phyloP scores from a whole-genome alignment of 2,113 vertebrate genomes.

The Oreochromis tanganicae region DNA sequence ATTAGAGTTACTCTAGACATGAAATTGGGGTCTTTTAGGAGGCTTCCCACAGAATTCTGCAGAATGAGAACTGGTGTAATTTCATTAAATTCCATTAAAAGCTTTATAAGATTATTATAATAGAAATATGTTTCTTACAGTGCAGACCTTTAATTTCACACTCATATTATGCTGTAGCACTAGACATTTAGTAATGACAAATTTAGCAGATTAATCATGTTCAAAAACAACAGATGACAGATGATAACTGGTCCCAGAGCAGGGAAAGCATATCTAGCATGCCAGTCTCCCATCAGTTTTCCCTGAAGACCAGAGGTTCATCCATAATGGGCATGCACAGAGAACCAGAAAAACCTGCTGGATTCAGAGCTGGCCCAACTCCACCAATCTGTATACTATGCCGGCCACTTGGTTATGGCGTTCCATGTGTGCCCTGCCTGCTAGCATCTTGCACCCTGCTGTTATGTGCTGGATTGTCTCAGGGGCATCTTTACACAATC shows the following conservation, averaged over 20 bases:
- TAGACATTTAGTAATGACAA: not conserved
- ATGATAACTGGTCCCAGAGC: not conserved
- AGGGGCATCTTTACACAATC: fast-evolving
- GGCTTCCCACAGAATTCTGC: not conserved
- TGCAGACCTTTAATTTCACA: not conserved
- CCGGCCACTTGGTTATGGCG: not conserved
- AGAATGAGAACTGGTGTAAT: not conserved
- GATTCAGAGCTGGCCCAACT: not conserved
- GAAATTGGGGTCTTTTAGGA: not conserved
- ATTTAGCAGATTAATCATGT: not conserved
- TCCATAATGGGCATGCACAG: not conserved
- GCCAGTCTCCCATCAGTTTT: not conserved
- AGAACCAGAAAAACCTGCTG: not conserved
- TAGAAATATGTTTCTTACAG: not conserved
- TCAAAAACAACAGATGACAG: not conserved
- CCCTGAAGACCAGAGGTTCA: not conserved
- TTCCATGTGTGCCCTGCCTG: not conserved
- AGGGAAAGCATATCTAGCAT: not conserved
- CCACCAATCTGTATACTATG: not conserved
- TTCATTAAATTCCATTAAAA: constrained; percentile 7
- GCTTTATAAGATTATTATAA: not conserved
- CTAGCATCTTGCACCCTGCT: not conserved
- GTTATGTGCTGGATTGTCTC: not conserved
- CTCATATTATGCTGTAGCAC: not conserved
- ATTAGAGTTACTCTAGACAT: not conserved